Percentiles rank a stretch among this genome's conserved stretches.
Conservation (phyloP, 2,113 vertebrate species). For the Amazona guildingii region DNA sequence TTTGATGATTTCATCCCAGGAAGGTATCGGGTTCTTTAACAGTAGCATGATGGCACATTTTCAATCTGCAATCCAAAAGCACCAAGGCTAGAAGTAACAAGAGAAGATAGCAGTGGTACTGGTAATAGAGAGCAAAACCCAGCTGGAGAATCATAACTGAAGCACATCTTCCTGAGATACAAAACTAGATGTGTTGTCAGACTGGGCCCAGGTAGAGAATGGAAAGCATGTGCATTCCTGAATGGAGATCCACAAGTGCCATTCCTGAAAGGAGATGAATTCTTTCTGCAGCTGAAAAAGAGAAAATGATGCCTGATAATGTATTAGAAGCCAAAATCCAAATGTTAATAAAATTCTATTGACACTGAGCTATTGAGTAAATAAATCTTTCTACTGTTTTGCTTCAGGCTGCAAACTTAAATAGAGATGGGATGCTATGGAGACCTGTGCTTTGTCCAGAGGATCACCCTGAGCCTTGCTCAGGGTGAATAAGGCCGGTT, state of each 20-base stretch:
- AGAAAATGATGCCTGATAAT: rapidly evolving
- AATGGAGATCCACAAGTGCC: not conserved
- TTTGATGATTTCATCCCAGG: not conserved
- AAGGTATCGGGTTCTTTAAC: not conserved
- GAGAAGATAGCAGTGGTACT: not conserved
- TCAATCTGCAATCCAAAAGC: not conserved
- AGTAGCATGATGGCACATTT: not conserved
- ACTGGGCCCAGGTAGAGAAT: not conserved
- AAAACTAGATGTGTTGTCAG: not conserved
- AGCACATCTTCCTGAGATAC: not conserved
- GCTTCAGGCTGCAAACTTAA: not conserved
- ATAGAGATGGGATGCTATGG: not conserved
- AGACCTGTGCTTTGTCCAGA: not conserved
- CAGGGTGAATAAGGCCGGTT: not conserved
- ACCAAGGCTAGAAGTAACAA: not conserved
- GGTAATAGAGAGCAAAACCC: not conserved
- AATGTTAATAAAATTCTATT: not conserved
- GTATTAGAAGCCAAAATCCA: not conserved
- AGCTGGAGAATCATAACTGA: not conserved
- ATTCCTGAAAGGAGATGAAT: not conserved
- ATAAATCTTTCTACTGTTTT: not conserved
- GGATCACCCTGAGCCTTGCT: not conserved
- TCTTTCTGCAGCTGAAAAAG: not conserved
- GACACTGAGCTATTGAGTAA: not conserved
- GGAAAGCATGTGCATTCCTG: not conserved